Base-by-base conservation (phyloP, 2,113 vertebrate genomes). In the Sander vitreus region DNA sequence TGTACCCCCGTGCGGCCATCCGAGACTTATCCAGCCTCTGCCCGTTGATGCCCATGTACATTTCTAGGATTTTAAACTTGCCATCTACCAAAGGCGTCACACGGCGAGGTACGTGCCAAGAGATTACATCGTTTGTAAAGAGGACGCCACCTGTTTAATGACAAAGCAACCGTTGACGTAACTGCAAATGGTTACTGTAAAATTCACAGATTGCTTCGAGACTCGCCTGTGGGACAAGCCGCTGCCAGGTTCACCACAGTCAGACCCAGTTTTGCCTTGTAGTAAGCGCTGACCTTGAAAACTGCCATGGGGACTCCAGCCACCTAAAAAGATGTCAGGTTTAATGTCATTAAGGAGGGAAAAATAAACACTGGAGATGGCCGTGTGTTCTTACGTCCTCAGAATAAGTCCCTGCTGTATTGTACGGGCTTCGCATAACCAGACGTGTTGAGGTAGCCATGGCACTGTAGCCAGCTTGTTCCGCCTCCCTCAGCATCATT, bases 31-130 rank as follows among this genome's bases (percentile, higher is more conserved):
- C 93, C 11, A 97, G 87, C 58, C 91, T 95, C 43, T 50, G 76
- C 1, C 96, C 93, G 53, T 96, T 89, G 71, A 97, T 87, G 2
- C 96, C 96, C 93, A 95, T 93, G 85, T 95, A 84, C 73, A 95
- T 69, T 23, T 94, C 90, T 1, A 93, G 33, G 18, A 95, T 91
- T 79, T 91, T 93, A 54, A 94, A 74, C 2, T 5, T 21, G 1
- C 83, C 47, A 0, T 89, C 88, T 5, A 91, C 9, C 36, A 96
- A 82, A 0, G 88, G 93, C 0, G 90, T 92, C 51, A 96, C 43
- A 5, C 89, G 90, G 43, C 93, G 96, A 59, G 96, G 97, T 13
- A 97, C 55, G 23, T 91, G 94, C 97, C 97, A 97, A 7, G 67
- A 94, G 84, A 97, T 96, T 0, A 82, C 62, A 4, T 94, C 73